These are phyloP conservation scores for Notarius lentiginosus DNA, from an alignment of 2,113 vertebrate species.

Conservation along the genomic window DNA sequence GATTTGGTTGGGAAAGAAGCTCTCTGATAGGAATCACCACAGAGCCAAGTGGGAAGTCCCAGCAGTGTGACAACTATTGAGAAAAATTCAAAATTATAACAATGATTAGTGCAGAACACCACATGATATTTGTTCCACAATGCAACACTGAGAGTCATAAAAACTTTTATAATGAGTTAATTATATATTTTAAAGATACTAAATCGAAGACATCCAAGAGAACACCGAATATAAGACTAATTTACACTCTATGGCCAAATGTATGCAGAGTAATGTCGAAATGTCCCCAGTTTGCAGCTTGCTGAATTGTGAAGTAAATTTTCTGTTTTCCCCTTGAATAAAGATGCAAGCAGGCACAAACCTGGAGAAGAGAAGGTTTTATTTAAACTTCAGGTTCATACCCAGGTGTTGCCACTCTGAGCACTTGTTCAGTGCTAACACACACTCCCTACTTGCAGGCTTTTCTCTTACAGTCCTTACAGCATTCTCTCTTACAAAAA, in stretches of 20 bases:
- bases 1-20: slow-evolving; percentile 73
- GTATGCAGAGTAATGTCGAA: neutral
- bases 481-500: no score
- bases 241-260: neutral
- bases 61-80: slow-evolving; percentile 69
- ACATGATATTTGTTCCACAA: neutral
- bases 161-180: neutral
- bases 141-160: neutral
- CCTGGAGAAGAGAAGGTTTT: no score
- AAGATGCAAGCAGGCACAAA: no score
- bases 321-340: no score
- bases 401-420: no score
- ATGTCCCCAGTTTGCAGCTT: no score
- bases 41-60: slow-evolving; percentile 76
- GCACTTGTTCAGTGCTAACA: no score
- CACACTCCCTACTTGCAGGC: no score
- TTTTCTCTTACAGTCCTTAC: no score
- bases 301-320: no score
- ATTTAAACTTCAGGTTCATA: no score
- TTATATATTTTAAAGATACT: neutral
- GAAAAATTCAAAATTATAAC: neutral
- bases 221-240: neutral
- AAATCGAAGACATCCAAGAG: neutral
- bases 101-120: neutral
- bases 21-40: slow-evolving; percentile 77